phyloP scores from a whole-genome alignment of 1,140 invertebrate species.

The Drosophila simulans region DNA sequence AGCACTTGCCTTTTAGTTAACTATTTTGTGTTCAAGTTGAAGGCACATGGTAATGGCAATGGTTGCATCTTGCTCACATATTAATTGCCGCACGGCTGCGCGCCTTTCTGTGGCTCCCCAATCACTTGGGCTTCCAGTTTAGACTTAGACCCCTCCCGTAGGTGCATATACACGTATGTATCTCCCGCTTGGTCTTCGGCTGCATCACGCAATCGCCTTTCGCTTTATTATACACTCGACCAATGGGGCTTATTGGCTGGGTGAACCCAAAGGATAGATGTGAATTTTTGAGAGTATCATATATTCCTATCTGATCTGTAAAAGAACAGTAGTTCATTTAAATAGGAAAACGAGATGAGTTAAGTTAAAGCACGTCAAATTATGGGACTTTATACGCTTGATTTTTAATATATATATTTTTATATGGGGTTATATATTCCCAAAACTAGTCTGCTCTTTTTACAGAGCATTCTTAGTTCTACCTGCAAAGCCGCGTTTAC shows the following conservation, averaged over 20 bases:
- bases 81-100: slow-evolving; percentile 82
- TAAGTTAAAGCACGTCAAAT: too few relatives aligned
- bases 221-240: slow-evolving; percentile 32
- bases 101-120: slow-evolving; percentile 71
- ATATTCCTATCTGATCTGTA: neutral
- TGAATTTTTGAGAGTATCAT: neutral
- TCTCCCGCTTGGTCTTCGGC: slow-evolving; percentile 31
- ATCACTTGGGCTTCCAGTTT: slow-evolving; percentile 42
- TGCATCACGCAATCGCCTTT: slow-evolving; percentile 55
- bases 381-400: too few relatives aligned
- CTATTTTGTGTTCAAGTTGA: slow-evolving; percentile 83
- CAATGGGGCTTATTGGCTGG: slow-evolving; percentile 18
- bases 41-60: slow-evolving; percentile 82
- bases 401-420: too few relatives aligned
- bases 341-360: too few relatives aligned
- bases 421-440: too few relatives aligned
- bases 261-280: neutral
- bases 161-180: slow-evolving; percentile 16
- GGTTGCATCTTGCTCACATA: slow-evolving; percentile 81
- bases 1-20: slow-evolving; percentile 70
- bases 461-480: slow-evolving; percentile 6
- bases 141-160: slow-evolving; percentile 30
- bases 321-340: too few relatives aligned
- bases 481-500: neutral
- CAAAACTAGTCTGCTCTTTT: neutral